These are phyloP conservation scores for Luidia sarsii DNA, from an alignment of 53 echinoderm and acorn worm genomes.

Conservation along the genomic window DNA sequence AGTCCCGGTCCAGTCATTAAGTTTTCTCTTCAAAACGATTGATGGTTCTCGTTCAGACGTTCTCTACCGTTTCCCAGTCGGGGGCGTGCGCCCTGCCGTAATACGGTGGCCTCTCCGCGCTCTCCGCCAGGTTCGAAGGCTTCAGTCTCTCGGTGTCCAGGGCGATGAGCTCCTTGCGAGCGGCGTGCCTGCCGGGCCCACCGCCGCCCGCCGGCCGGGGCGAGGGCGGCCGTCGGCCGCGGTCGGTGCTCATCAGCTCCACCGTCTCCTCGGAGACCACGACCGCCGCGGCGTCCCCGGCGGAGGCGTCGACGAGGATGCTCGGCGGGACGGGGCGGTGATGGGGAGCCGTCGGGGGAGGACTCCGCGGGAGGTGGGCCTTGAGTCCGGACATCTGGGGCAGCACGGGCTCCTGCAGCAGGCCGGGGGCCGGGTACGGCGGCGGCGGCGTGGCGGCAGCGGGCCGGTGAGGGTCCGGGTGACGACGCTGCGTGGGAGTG, in stretches of 20 bases:
- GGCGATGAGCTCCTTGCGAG: constrained; percentile 3
- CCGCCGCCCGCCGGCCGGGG: too few relatives aligned
- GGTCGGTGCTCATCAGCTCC: neutral
- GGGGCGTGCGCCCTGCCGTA: neutral
- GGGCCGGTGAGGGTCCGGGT: neutral
- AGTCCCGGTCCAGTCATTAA: too few relatives aligned
- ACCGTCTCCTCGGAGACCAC: constrained; percentile 33
- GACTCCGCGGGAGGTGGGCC: constrained; percentile 31
- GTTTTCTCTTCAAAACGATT: too few relatives aligned
- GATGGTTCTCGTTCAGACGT: too few relatives aligned
- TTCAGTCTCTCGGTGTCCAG: constrained; percentile 13
- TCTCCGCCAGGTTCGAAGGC: neutral
- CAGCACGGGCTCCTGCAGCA: constrained; percentile 27
- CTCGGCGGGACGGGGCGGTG: constrained; percentile 27
- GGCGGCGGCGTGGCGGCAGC: constrained; percentile 3
- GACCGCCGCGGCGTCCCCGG: neutral
- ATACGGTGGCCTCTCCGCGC: constrained; percentile 4
- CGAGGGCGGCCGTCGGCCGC: too few relatives aligned
- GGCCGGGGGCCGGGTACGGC: constrained; percentile 8
- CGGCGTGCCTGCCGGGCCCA: neutral
- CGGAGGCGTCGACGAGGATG: constrained; percentile 31
- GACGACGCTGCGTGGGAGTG: constrained; percentile 22
- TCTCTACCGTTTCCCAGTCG: too few relatives aligned
- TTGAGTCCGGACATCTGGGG: constrained; percentile 8
- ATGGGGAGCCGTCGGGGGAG: too few relatives aligned